Percentiles rank a stretch among this genome's conserved stretches.
Conservation (phyloP, 2,113 vertebrate species). For the Corythornis cristatus region DNA sequence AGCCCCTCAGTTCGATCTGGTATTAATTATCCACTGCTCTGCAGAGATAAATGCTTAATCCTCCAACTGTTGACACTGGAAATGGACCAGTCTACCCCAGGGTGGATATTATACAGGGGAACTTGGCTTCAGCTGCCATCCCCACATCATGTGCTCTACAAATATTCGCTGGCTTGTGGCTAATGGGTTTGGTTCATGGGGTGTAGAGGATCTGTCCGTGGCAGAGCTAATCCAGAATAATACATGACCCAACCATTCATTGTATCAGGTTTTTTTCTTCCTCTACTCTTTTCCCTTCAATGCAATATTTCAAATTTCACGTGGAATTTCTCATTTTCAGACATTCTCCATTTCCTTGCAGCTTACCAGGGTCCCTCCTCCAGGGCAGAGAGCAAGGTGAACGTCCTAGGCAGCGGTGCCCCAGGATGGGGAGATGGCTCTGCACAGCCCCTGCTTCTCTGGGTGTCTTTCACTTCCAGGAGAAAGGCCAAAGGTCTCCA, state of each 20-base stretch:
- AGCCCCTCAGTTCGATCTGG: conserved; percentile 40
- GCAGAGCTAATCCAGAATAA: conserved; percentile 36
- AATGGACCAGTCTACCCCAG: conserved; percentile 38
- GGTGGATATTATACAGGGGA: conserved; percentile 45
- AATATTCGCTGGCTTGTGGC: conserved; percentile 46
- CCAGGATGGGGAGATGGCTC: not conserved
- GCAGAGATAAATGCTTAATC: conserved; percentile 71
- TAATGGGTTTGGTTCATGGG: not conserved
- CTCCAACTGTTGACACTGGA: conserved; percentile 73
- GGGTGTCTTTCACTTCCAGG: not conserved
- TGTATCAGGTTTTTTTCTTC: conserved; percentile 27
- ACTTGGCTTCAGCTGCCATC: conserved; percentile 45
- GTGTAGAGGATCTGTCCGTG: not conserved
- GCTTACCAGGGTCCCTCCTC: not conserved
- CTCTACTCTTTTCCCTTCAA: not conserved
- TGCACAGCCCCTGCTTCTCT: not conserved
- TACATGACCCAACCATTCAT: conserved; percentile 5
- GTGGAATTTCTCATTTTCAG: not conserved
- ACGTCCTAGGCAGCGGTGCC: not conserved
- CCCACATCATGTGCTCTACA: conserved; percentile 45
- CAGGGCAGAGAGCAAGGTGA: not conserved
- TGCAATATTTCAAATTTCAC: not conserved
- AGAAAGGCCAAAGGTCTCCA: not conserved
- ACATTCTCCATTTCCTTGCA: not conserved
- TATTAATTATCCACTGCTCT: conserved; percentile 64